These are phyloP conservation scores for Tanytarsus gracilentus DNA, from an alignment of 2,888 invertebrate genomes.

Conservation along the genomic window DNA sequence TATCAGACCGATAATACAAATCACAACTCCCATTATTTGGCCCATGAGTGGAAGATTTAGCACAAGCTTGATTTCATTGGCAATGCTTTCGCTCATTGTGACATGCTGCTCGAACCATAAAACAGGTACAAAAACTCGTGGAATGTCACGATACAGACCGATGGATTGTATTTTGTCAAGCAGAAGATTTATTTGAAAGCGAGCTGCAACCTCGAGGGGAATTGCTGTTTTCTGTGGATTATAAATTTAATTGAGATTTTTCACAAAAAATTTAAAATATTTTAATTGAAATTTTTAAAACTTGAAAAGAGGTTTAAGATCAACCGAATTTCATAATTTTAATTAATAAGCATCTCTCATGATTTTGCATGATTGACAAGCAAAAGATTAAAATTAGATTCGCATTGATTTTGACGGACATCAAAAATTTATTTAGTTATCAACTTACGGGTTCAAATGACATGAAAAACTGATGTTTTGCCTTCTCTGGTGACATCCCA, in stretches of 20 bases:
- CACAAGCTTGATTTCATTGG: conserved; percentile 48
- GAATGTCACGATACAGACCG: conserved; percentile 53
- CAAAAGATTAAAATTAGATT: no score
- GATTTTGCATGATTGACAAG: no score
- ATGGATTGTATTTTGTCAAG: conserved; percentile 55
- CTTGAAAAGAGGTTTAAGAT: no score
- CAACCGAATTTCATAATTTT: no score
- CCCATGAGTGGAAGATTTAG: conserved; percentile 48
- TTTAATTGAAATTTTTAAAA: no score
- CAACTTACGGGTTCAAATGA: conserved; percentile 61
- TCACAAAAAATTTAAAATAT: not conserved
- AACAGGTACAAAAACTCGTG: conserved; percentile 61
- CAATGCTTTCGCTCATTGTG: conserved; percentile 49
- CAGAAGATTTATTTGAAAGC: conserved; percentile 70
- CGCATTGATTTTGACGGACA: no score
- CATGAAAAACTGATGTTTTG: conserved; percentile 66
- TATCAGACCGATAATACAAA: conserved; percentile 43
- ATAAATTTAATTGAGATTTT: conserved; percentile 34
- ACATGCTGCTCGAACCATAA: conserved; percentile 71
- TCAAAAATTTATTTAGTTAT: no score
- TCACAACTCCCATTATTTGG: conserved; percentile 45
- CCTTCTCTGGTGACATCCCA: conserved; percentile 59
- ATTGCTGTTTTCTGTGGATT: conserved; percentile 61
- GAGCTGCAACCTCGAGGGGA: conserved; percentile 63
- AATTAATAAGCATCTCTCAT: no score